These are phyloP conservation scores for Drosophila macrothrix DNA, from an alignment of 2,888 invertebrate species.

Conservation along the genomic window DNA sequence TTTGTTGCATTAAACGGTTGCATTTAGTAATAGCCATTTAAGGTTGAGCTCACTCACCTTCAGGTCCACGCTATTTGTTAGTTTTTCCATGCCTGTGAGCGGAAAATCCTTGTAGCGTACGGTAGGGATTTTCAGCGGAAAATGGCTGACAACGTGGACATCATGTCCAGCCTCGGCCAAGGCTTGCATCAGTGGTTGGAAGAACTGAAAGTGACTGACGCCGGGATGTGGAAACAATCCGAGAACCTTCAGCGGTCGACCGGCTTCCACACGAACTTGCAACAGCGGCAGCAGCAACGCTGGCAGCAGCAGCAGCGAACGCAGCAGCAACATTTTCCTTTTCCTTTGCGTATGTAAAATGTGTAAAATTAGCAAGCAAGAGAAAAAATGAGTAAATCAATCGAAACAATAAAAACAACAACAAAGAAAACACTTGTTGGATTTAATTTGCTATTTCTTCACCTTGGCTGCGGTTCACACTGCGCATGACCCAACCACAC, in stretches of 20 bases:
- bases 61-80: constrained; percentile 82
- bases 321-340: constrained; percentile 34
- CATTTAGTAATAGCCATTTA: neutral
- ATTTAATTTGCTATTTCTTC: constrained; percentile 33
- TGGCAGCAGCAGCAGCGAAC: constrained; percentile 27
- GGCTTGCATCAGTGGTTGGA: constrained; percentile 85
- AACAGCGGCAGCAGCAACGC: constrained; percentile 12
- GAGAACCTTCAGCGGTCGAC: constrained; percentile 79
- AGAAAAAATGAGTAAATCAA: neutral
- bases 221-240: constrained; percentile 86
- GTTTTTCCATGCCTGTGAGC: constrained; percentile 70
- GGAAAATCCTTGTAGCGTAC: constrained; percentile 82
- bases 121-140: constrained; percentile 84
- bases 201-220: constrained; percentile 86
- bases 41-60: constrained; percentile 77
- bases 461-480: constrained; percentile 53
- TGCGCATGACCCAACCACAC: constrained; percentile 65
- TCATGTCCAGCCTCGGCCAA: constrained; percentile 86
- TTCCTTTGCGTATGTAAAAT: constrained; percentile 16
- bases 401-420: constrained; percentile 8
- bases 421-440: constrained; percentile 65
- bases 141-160: constrained; percentile 86
- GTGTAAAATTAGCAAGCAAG: constrained; percentile 36
- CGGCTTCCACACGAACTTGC: constrained; percentile 49
- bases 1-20: neutral